phyloP scores from a whole-genome alignment of 2,113 vertebrate genomes.

The Amblyornis subalaris region DNA sequence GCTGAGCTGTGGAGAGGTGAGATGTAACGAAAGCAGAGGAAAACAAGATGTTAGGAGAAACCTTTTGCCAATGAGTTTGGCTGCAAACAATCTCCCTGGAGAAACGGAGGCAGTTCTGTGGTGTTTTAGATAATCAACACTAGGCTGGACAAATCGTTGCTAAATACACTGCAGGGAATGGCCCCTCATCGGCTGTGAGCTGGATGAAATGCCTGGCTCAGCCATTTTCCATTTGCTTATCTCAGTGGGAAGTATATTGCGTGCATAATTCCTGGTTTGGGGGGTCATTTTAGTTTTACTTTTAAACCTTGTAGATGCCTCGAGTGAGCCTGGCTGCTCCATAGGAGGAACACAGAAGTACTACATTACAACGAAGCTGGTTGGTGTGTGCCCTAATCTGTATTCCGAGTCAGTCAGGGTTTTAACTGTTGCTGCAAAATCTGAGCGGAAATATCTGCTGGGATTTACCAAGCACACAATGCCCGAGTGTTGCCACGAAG shows the following conservation, averaged over 20 bases:
- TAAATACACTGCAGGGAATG: neutral
- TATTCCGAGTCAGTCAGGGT: neutral
- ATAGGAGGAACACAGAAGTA: neutral
- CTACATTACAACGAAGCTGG: neutral
- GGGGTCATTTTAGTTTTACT: neutral
- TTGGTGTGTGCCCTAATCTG: neutral
- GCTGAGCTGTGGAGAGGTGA: neutral
- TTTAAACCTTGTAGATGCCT: neutral
- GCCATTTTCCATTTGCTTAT: neutral
- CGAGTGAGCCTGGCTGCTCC: neutral
- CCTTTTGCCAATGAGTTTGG: neutral
- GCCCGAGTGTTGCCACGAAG: neutral
- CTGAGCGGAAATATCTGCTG: neutral
- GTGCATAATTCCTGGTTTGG: neutral
- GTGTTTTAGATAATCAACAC: constrained; percentile 10
- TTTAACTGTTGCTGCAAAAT: neutral
- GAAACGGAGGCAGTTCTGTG: neutral
- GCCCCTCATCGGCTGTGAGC: neutral
- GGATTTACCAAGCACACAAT: neutral
- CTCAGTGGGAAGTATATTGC: neutral
- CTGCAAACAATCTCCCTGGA: neutral
- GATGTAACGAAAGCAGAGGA: neutral
- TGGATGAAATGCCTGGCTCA: neutral
- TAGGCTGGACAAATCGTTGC: constrained; percentile 3
- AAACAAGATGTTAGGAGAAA: neutral